Percentiles rank a stretch among this genome's conserved stretches.
These are phyloP conservation scores for Polydrusus cervinus DNA, from an alignment of 2,888 invertebrate species.

Conservation along the genomic window DNA sequence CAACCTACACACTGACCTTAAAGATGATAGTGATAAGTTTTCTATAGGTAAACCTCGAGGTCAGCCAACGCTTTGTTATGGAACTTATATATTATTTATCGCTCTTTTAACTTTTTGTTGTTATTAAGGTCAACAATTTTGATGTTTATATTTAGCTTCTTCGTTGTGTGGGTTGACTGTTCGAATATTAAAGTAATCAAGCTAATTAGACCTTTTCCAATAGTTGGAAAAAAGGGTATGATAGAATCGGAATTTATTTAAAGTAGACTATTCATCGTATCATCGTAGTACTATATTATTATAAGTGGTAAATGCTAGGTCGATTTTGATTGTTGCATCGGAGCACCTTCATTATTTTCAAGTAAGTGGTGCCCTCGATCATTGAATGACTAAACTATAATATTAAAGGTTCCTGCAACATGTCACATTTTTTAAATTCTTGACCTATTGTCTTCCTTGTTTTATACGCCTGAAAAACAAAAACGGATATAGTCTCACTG, in stretches of 20 bases:
- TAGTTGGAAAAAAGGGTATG: not conserved
- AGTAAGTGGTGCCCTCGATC: not conserved
- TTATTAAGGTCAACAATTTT: not conserved
- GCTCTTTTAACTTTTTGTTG: not conserved
- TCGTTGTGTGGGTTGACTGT: too few relatives aligned
- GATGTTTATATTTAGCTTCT: too few relatives aligned
- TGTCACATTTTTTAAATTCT: not conserved
- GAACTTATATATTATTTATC: not conserved
- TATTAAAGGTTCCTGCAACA: too few relatives aligned
- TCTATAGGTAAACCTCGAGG: not conserved
- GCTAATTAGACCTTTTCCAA: not conserved
- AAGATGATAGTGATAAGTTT: not conserved
- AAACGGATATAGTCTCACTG: too few relatives aligned
- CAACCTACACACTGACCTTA: not conserved
- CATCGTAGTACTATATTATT: not conserved
- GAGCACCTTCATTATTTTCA: not conserved
- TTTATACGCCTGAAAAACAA: not conserved
- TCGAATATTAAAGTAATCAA: too few relatives aligned
- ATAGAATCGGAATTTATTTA: not conserved
- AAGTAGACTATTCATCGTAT: constrained; percentile 4
- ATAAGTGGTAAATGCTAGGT: not conserved
- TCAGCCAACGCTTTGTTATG: not conserved
- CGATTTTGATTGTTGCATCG: not conserved
- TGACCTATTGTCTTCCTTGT: not conserved
- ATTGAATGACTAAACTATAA: too few relatives aligned